These are phyloP conservation scores for Spheniscus humboldti DNA, from an alignment of 2,797 vertebrate genomes.

Conservation along the genomic window DNA sequence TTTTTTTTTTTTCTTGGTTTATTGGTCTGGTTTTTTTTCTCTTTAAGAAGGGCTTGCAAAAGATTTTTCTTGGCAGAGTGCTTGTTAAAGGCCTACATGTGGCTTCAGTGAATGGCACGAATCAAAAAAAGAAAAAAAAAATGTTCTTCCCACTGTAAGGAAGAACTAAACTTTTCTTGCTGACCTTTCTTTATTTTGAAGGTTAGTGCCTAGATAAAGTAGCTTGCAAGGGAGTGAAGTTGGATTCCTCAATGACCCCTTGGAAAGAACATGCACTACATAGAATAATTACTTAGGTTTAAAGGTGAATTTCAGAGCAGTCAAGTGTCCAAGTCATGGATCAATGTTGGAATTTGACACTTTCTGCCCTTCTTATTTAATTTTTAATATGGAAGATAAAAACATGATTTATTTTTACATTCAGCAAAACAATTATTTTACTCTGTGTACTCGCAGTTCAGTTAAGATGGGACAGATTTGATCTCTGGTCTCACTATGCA, in stretches of 20 bases:
- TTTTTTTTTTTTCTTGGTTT: not conserved
- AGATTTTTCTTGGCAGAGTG: not conserved
- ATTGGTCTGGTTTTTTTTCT: not conserved
- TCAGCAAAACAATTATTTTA: not conserved
- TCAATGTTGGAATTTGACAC: not conserved
- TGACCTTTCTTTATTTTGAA: slow-evolving; percentile 25
- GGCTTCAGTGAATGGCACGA: not conserved
- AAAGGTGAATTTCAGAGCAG: not conserved
- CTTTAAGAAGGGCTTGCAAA: not conserved
- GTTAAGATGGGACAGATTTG: not conserved
- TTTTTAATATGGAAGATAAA: not conserved
- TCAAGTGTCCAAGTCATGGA: not conserved
- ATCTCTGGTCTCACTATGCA: not conserved
- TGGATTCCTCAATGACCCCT: not conserved
- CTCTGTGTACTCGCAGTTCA: not conserved
- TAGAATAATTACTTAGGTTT: not conserved
- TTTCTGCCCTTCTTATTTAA: not conserved
- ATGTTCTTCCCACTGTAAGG: not conserved
- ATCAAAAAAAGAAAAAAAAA: not conserved
- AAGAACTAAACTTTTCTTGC: slow-evolving; percentile 18
- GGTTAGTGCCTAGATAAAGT: not conserved
- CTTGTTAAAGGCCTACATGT: not conserved
- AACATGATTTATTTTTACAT: not conserved
- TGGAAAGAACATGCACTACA: not conserved
- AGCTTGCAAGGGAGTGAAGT: not conserved